Percentiles rank a stretch among this genome's conserved stretches.
phyloP scores from a whole-genome alignment of 2,113 vertebrate species.

The Paracanthobrama guichenoti region DNA sequence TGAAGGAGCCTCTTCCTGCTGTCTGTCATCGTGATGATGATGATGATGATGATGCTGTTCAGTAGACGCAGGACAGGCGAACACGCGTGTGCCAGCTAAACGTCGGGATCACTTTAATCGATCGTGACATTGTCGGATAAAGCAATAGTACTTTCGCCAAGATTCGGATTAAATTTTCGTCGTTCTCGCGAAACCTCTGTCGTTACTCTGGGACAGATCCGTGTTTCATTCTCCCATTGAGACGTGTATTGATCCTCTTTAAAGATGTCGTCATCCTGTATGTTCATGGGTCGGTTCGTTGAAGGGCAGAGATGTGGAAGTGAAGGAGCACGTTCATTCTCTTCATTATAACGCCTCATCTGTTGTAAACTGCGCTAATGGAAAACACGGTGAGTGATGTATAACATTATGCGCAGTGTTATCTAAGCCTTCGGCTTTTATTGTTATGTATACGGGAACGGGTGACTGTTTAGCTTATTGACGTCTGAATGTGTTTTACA shows the following conservation, averaged over 20 bases:
- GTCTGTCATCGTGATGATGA: constrained; percentile 13
- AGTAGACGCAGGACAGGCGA: not conserved
- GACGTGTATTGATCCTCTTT: constrained; percentile 26
- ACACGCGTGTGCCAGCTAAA: constrained; percentile 1
- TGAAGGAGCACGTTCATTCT: not conserved
- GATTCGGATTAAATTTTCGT: not conserved
- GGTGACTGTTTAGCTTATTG: not conserved
- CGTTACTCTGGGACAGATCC: not conserved
- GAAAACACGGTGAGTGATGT: constrained; percentile 48
- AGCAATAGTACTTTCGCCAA: not conserved
- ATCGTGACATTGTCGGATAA: not conserved
- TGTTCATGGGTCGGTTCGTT: constrained; percentile 8
- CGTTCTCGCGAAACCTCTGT: constrained; percentile 4
- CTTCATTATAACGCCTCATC: not conserved
- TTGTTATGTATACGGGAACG: constrained; percentile 35
- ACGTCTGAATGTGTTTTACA: not conserved
- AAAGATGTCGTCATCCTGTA: constrained; percentile 42
- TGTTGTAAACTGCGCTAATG: constrained; percentile 22
- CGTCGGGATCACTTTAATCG: constrained; percentile 14
- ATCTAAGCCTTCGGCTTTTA: not conserved
- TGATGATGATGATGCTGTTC: not conserved
- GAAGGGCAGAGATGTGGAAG: constrained; percentile 45
- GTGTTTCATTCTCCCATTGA: constrained; percentile 14
- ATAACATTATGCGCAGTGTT: not conserved
- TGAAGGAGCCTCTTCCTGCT: constrained; percentile 12